Conservation (phyloP, 2,797 vertebrate species). For the Centroberyx gerrardi region DNA sequence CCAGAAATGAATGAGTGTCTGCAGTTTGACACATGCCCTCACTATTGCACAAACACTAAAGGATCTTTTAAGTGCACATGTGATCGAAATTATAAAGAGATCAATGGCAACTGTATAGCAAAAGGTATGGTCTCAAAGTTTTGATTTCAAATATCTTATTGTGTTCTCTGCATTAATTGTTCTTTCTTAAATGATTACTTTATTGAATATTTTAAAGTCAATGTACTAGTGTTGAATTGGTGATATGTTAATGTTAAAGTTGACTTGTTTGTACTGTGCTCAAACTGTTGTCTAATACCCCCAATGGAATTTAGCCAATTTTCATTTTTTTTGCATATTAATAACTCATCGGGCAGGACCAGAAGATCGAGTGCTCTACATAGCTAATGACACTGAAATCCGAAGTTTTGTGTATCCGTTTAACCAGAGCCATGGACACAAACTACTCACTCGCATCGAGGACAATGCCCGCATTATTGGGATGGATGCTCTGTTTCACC, state of each 20-base stretch:
- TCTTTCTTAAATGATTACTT: background rate
- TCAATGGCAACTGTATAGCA: conserved; percentile 91
- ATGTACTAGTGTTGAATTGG: background rate
- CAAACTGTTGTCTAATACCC: conserved; percentile 73
- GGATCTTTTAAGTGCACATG: conserved; percentile 96
- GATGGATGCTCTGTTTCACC: conserved; percentile 96
- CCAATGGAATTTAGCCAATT: conserved; percentile 75
- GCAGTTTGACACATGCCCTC: conserved; percentile 94
- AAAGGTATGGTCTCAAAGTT: conserved; percentile 89
- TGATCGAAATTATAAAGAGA: conserved; percentile 94
- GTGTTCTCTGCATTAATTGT: background rate
- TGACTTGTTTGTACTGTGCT: conserved; percentile 35
- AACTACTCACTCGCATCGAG: conserved; percentile 96
- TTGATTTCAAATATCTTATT: background rate
- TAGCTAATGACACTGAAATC: conserved; percentile 99
- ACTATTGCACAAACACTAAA: conserved; percentile 94
- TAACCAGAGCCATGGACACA: conserved; percentile 96
- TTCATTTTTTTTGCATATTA: conserved; percentile 77
- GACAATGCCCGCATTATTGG: conserved; percentile 99
- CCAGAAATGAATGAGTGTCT: conserved; percentile 97
- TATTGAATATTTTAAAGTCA: background rate
- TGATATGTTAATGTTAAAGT: conserved; percentile 18
- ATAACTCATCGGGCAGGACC: conserved; percentile 90
- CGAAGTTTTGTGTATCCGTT: conserved; percentile 99
- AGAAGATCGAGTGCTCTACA: conserved; percentile 99